Conservation (phyloP, 1,140 invertebrate genomes). For the Ceratosolen fusciceps region DNA sequence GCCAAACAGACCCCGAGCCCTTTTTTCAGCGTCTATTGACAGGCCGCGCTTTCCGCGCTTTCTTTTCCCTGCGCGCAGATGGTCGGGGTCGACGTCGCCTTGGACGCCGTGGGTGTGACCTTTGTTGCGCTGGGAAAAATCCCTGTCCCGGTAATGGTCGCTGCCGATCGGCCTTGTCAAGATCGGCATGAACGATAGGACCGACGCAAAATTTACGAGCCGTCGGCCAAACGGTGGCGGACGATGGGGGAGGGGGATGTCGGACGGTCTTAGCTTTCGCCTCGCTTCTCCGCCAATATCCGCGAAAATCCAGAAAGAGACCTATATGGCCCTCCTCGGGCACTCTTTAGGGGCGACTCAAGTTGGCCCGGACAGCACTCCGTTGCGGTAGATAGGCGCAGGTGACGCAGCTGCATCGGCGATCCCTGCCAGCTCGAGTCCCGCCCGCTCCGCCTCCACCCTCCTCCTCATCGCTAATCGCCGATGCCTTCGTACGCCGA, state of each 20-base stretch:
- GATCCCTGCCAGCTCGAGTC: slow-evolving; percentile 10
- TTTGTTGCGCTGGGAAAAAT: not conserved
- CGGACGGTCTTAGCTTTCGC: too few relatives aligned
- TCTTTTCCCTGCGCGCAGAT: not conserved
- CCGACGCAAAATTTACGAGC: not conserved
- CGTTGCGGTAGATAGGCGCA: slow-evolving; percentile 37
- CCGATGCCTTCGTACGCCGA: not conserved
- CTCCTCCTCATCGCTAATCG: not conserved
- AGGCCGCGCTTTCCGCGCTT: too few relatives aligned
- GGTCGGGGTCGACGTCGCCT: not conserved
- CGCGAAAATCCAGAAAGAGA: not conserved
- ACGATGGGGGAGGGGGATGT: too few relatives aligned
- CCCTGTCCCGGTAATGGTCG: not conserved
- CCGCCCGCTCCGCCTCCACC: not conserved
- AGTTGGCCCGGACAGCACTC: slow-evolving; percentile 4
- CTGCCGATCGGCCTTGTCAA: not conserved
- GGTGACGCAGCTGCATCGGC: slow-evolving; percentile 45
- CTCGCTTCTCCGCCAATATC: too few relatives aligned
- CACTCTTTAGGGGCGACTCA: not conserved
- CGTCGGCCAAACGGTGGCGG: too few relatives aligned
- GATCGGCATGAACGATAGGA: too few relatives aligned
- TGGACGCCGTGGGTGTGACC: too few relatives aligned
- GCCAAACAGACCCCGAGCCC: too few relatives aligned
- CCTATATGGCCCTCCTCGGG: not conserved
- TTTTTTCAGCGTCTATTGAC: too few relatives aligned